phyloP scores from a whole-genome alignment of 2,888 invertebrate genomes.

The Melinopterus prodromus region DNA sequence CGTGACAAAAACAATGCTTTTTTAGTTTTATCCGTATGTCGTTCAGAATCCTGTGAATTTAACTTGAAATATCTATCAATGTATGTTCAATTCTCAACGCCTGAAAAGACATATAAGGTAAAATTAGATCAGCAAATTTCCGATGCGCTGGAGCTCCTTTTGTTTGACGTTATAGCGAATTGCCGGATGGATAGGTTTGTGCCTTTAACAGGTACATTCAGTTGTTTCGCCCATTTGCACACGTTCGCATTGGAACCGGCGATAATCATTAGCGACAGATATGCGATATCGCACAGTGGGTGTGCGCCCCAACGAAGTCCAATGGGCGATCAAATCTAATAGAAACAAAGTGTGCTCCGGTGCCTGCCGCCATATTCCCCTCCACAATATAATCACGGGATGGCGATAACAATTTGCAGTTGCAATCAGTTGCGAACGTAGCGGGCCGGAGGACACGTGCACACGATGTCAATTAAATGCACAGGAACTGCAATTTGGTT shows the following conservation, averaged over 20 bases:
- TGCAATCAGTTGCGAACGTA: neutral
- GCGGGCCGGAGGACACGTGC: neutral
- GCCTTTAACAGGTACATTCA: neutral
- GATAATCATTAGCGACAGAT: neutral
- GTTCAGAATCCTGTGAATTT: no score
- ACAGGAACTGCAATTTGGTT: neutral
- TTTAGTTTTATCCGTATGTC: no score
- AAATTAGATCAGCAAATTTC: neutral
- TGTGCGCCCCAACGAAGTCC: neutral
- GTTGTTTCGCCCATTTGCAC: neutral
- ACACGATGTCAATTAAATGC: neutral
- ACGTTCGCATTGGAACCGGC: neutral
- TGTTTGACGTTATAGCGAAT: neutral
- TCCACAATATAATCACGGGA: neutral
- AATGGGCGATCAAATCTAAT: neutral
- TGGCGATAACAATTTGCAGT: neutral
- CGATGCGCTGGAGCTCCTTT: neutral
- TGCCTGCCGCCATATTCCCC: neutral
- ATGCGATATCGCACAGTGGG: constrained; percentile 4
- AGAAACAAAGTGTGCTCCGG: neutral
- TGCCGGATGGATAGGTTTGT: neutral
- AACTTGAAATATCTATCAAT: neutral
- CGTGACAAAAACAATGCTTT: no score
- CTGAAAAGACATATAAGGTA: neutral
- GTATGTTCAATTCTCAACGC: neutral